Evolutionary conservation across 2,113 vertebrate species (phyloP), one percentile per base, ranked within the genome.

Genomic region (Geococcyx californianus): DNA sequence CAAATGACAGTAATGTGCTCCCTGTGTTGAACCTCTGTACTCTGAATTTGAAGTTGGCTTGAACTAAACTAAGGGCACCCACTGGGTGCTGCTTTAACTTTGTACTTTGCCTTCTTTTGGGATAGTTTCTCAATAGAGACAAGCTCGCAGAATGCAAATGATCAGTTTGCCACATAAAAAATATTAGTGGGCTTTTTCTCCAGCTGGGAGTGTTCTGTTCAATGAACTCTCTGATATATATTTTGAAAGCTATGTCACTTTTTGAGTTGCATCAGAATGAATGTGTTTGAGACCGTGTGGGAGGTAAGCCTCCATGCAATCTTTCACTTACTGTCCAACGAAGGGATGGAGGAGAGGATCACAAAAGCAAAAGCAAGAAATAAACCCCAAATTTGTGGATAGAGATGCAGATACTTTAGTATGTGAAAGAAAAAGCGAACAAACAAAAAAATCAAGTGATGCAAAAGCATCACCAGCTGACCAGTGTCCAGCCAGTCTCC

Each of bases 201-300:
- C 0, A 1, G 20, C n/a, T 56, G 52, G 12, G n/a, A 70, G 13
- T 31, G 31, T 68, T 80, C 52, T 81, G 9, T 1, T 1, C 13
- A 10, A 3, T 84, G 26, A 75, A 63, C 8, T 63, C 44, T 90
- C 1, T 38, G 16, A 2, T 49, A 33, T 2, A 0, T 51, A 7
- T 89, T 78, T 95, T 67, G 44, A 60, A 76, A 82, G 47, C 12
- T 55, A 3, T 52, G 34, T 55, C 7, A 10, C 26, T 11, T 23
- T 38, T 55, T n/a, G 64, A 75, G 10, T 31, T 88, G 1, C 6
- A 56, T 52, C 12, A 56, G 20, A 56, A 36, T 17, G 3, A 64
- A 16, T 11, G 10, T 29, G 10, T 38, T 77, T 51, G 60, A 64
- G 62, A n/a, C 59, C 28, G 13, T 58, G 17, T 31, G 36, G 25